Percentiles rank a stretch among this genome's conserved stretches.
Evolutionary conservation across 2,797 vertebrate genomes (phyloP).

Genomic region (Threskiornis aethiopicus): DNA sequence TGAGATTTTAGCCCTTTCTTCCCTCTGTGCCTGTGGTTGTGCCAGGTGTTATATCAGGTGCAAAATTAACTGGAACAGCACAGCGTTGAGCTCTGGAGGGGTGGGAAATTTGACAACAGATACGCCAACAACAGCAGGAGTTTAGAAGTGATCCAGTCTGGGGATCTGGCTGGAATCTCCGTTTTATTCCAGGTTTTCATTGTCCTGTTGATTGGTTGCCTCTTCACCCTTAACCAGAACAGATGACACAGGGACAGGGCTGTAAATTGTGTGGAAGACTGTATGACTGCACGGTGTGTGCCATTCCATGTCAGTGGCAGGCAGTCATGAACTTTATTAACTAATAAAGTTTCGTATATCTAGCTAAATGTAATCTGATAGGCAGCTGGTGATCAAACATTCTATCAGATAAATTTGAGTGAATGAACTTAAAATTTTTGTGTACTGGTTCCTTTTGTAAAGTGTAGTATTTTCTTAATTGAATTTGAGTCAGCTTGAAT

Average conservation of each 20-base stretch:
- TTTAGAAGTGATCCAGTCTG: neutral
- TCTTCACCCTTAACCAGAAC: neutral
- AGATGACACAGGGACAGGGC: neutral
- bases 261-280: neutral
- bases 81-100: neutral
- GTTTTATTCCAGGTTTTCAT: neutral
- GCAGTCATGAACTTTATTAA: neutral
- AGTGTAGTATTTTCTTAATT: neutral
- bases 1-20: neutral
- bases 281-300: rapidly evolving
- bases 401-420: neutral
- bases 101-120: neutral
- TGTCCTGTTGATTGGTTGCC: neutral
- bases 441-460: neutral
- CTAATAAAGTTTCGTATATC: neutral
- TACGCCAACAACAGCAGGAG: neutral
- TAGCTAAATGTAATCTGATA: neutral
- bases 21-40: neutral
- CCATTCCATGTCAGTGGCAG: neutral
- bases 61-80: neutral
- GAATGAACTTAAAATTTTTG: neutral
- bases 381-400: neutral
- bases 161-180: neutral
- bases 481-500: neutral
- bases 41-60: neutral